Percentiles rank a stretch among this genome's conserved stretches.
Conservation (phyloP, 2,797 vertebrate genomes). For the Parotocinclus haroldoi region DNA sequence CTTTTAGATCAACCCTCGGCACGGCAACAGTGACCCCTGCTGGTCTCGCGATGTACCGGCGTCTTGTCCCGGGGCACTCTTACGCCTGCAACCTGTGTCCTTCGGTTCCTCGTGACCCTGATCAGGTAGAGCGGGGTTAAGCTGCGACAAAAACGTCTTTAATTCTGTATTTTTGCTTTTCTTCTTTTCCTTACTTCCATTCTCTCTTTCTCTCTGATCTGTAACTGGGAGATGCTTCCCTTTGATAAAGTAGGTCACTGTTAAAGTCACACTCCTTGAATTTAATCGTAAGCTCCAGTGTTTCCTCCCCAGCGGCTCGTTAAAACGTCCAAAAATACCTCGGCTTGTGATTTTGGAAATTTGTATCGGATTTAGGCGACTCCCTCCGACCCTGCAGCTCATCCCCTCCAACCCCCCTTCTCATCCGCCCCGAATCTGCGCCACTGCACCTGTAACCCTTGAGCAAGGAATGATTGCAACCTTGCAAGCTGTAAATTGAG, state of each 20-base stretch:
- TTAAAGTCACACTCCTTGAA: constrained; percentile 57
- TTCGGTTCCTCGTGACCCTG: too few relatives aligned
- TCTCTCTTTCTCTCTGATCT: not conserved
- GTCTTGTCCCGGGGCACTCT: too few relatives aligned
- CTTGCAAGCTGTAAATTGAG: constrained; percentile 61
- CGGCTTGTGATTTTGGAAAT: constrained; percentile 53
- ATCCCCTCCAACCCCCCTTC: constrained; percentile 22
- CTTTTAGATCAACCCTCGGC: too few relatives aligned
- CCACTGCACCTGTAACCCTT: constrained; percentile 61
- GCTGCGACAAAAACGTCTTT: too few relatives aligned
- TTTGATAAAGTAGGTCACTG: constrained; percentile 55
- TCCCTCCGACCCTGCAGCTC: constrained; percentile 2
- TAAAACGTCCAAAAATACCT: constrained; percentile 58
- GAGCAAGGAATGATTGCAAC: constrained; percentile 65
- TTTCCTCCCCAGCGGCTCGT: constrained; percentile 53
- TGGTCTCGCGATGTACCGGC: too few relatives aligned
- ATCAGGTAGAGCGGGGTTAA: too few relatives aligned
- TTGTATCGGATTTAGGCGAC: constrained; percentile 45
- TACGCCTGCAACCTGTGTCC: too few relatives aligned
- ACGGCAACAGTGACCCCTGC: too few relatives aligned
- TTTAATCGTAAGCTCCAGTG: constrained; percentile 44
- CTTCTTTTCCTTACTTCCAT: too few relatives aligned
- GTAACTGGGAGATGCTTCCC: constrained; percentile 22
- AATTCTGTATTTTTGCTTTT: too few relatives aligned
- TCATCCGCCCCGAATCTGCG: constrained; percentile 58